phyloP scores from a whole-genome alignment of 2,113 vertebrate species.

The Chlorodrepanis virens region DNA sequence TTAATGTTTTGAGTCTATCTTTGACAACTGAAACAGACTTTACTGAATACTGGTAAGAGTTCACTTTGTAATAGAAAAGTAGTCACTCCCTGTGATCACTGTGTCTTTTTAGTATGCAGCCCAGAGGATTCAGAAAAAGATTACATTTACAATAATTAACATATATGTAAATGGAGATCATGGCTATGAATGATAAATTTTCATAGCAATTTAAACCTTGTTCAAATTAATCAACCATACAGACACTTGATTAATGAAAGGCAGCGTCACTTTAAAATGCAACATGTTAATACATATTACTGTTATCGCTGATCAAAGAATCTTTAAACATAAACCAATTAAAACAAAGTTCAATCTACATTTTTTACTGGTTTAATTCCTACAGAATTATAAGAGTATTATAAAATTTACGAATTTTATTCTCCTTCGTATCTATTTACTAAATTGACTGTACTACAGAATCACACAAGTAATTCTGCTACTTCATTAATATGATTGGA shows the following conservation, averaged over 20 bases:
- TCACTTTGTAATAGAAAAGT: conserved; percentile 77
- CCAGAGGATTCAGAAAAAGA: conserved; percentile 84
- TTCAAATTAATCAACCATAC: conserved; percentile 89
- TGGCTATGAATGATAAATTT: conserved; percentile 90
- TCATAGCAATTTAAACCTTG: conserved; percentile 89
- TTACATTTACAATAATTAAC: conserved; percentile 88
- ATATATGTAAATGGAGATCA: conserved; percentile 89
- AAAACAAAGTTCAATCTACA: conserved; percentile 79
- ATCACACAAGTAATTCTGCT: conserved; percentile 63
- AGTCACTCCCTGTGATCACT: conserved; percentile 76
- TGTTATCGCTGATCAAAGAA: conserved; percentile 84
- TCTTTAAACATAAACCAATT: conserved; percentile 84
- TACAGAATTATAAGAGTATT: conserved; percentile 68
- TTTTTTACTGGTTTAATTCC: conserved; percentile 75
- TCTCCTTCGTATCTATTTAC: conserved; percentile 74
- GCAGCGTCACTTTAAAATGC: conserved; percentile 85
- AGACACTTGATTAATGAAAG: conserved; percentile 89
- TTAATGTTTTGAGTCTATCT: conserved; percentile 67
- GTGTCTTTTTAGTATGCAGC: conserved; percentile 85
- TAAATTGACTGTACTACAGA: conserved; percentile 66
- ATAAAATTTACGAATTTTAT: conserved; percentile 51
- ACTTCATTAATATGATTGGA: conserved; percentile 63
- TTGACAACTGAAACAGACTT: conserved; percentile 66
- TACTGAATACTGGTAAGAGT: conserved; percentile 66
- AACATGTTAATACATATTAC: conserved; percentile 87